phyloP scores from a whole-genome alignment of 2,797 vertebrate species.

The Scarus forsteni region DNA sequence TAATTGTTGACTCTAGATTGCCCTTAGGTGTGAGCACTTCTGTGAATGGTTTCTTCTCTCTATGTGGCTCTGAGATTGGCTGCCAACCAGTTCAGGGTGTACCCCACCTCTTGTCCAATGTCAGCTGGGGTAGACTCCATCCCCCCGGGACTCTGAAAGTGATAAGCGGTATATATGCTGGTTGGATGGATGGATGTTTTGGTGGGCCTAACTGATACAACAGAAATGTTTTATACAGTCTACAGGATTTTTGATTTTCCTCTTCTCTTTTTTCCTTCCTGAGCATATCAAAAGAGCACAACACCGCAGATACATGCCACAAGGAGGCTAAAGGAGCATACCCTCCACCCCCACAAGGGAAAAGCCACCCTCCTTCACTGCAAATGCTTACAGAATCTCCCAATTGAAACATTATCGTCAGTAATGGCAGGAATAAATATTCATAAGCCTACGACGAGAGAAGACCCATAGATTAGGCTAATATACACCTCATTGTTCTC shows the following conservation, averaged over 20 bases:
- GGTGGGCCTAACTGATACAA: too few relatives aligned
- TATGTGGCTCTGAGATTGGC: too few relatives aligned
- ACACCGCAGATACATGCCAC: constrained; percentile 49
- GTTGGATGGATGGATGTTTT: too few relatives aligned
- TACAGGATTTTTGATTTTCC: constrained; percentile 2
- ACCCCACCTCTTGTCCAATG: too few relatives aligned
- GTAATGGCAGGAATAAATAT: constrained; percentile 79
- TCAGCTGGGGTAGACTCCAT: too few relatives aligned
- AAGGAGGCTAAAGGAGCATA: constrained; percentile 33
- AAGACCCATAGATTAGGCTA: constrained; percentile 71
- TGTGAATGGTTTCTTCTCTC: too few relatives aligned
- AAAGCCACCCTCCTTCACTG: constrained; percentile 25
- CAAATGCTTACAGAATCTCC: constrained; percentile 58
- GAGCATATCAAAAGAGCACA: constrained; percentile 44
- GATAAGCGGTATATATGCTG: too few relatives aligned
- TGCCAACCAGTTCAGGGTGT: too few relatives aligned
- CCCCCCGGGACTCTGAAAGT: too few relatives aligned
- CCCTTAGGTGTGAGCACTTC: too few relatives aligned
- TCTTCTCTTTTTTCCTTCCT: constrained; percentile 10
- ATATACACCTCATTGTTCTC: constrained; percentile 68
- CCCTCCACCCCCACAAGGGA: constrained; percentile 19
- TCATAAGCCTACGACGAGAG: constrained; percentile 71
- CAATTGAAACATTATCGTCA: constrained; percentile 77
- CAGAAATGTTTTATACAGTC: too few relatives aligned
- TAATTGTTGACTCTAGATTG: too few relatives aligned